Conservation (phyloP, 2,113 vertebrate species). For the Tilapia sparmanii region DNA sequence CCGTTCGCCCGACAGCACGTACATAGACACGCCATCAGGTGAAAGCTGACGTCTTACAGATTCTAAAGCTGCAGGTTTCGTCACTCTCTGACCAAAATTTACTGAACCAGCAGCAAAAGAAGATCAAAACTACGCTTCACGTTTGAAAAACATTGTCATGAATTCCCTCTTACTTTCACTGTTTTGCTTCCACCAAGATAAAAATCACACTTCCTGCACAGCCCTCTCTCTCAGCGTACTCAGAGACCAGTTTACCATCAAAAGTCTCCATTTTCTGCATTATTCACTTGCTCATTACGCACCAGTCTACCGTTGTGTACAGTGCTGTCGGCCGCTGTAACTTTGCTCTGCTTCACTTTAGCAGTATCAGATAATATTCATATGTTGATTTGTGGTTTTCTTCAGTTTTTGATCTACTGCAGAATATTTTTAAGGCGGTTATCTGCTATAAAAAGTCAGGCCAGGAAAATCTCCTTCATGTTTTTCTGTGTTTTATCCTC, state of each 20-base stretch:
- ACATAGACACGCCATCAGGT: neutral
- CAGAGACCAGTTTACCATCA: neutral
- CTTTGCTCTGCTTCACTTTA: neutral
- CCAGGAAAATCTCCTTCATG: neutral
- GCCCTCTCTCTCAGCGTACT: neutral
- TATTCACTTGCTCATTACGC: neutral
- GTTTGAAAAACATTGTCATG: neutral
- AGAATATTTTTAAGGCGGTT: neutral
- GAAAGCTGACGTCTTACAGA: neutral
- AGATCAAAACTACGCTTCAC: neutral
- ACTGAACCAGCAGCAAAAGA: neutral
- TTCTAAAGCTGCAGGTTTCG: neutral
- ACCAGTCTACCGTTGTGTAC: neutral
- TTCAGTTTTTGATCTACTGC: neutral
- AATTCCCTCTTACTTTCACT: neutral
- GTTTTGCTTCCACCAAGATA: neutral
- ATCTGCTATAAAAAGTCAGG: neutral
- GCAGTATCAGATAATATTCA: neutral
- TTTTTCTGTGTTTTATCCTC: neutral
- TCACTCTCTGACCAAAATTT: neutral
- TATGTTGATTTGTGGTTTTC: neutral
- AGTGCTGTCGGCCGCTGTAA: accelerated
- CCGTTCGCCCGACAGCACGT: accelerated
- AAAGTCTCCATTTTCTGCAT: neutral
- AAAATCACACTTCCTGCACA: neutral